Evolutionary conservation across 2,113 vertebrate genomes (phyloP).

Genomic region (Crotalus horridus): DNA sequence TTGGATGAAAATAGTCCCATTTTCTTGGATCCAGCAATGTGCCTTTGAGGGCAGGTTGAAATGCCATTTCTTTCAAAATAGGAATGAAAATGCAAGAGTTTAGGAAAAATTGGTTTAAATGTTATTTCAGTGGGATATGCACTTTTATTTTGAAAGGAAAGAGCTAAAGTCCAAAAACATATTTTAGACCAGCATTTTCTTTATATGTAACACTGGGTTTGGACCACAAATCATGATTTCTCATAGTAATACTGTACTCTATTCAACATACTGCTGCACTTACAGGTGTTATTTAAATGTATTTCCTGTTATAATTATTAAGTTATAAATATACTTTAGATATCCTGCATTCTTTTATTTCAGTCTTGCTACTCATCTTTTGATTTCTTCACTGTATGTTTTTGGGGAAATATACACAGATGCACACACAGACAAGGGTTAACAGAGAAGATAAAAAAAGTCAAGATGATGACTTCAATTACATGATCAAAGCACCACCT

Average conservation of each 20-base stretch:
- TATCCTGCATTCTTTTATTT: neutral
- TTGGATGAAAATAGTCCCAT: neutral
- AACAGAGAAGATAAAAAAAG: neutral
- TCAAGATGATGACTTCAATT: neutral
- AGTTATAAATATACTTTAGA: neutral
- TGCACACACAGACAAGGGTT: neutral
- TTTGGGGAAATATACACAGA: neutral
- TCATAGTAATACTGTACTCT: neutral
- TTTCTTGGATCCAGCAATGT: neutral
- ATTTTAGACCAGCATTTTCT: neutral
- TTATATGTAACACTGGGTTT: slow-evolving; percentile 10
- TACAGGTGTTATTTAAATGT: neutral
- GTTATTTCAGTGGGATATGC: neutral
- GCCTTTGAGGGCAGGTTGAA: neutral
- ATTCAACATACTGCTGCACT: neutral
- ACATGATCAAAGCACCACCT: neutral
- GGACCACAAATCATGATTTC: slow-evolving; percentile 4
- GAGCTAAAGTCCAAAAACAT: neutral
- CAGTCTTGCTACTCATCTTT: neutral
- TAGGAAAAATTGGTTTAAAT: neutral
- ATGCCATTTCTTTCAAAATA: neutral
- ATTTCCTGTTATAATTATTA: neutral
- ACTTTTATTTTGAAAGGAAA: slow-evolving; percentile 7
- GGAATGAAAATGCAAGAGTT: neutral
- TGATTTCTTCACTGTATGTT: neutral